A percentile compares a stretch with the other conserved stretches of the same genome.
Evolutionary conservation across 2,888 invertebrate genomes (phyloP).

Genomic region (Acanthosepion lycidas): DNA sequence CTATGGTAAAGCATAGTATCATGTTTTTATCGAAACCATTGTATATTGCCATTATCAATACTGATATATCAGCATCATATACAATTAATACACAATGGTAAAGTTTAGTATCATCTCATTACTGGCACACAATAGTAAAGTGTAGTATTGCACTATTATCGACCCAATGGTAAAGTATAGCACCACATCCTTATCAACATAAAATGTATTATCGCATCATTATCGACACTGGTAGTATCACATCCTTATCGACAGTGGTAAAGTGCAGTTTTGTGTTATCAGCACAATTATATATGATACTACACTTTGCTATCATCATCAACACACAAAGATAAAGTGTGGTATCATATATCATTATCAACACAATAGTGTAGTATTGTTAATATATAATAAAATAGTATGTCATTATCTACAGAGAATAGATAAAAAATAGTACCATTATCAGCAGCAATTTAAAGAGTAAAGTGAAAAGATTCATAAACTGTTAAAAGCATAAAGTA

Average conservation of each 20-base stretch:
- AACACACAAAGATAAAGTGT: background rate
- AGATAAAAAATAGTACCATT: background rate
- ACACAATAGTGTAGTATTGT: background rate
- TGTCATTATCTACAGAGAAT: no score
- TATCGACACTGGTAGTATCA: background rate
- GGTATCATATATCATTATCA: background rate
- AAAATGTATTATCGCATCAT: background rate
- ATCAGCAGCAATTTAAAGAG: background rate
- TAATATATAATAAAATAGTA: no score
- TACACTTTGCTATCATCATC: background rate
- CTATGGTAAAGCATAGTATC: background rate
- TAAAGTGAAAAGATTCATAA: no score
- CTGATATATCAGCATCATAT: no score
- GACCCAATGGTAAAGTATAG: background rate
- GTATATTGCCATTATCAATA: no score
- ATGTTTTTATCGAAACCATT: background rate
- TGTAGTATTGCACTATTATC: background rate
- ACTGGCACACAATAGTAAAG: background rate
- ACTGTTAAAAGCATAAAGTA: no score
- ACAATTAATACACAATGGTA: background rate
- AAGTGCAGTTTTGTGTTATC: background rate
- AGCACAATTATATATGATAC: background rate
- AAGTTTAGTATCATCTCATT: background rate
- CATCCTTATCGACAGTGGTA: background rate
- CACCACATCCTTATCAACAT: background rate